Percentiles rank a stretch among this genome's conserved stretches.
phyloP scores from a whole-genome alignment of 1,140 invertebrate species.

The Probaryconus sp. region DNA sequence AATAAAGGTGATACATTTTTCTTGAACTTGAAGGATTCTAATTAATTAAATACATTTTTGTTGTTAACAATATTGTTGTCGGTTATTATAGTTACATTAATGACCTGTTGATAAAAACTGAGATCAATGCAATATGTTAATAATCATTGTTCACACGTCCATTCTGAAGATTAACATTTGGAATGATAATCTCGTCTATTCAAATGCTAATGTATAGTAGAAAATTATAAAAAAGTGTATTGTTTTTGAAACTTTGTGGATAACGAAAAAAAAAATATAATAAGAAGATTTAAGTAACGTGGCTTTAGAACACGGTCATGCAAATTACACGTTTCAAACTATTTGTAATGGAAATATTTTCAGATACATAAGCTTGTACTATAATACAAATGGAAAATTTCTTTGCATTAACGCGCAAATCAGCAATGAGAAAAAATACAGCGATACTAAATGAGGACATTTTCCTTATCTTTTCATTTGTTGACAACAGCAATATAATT shows the following conservation, averaged over 20 bases:
- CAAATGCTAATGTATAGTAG: constrained; percentile 50
- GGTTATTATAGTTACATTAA: constrained; percentile 50
- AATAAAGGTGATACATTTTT: no score
- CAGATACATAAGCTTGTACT: constrained; percentile 43
- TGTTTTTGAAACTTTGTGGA: constrained; percentile 38
- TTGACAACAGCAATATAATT: constrained; percentile 44
- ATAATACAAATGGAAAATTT: constrained; percentile 60
- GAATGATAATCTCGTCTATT: constrained; percentile 48
- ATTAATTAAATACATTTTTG: no score
- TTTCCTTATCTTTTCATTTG: constrained; percentile 53
- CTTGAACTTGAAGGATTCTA: no score
- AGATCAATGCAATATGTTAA: constrained; percentile 60
- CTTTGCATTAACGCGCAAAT: constrained; percentile 55
- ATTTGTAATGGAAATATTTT: constrained; percentile 58
- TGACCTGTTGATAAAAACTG: constrained; percentile 47
- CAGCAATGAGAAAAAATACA: constrained; percentile 42
- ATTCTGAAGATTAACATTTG: constrained; percentile 44
- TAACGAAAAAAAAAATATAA: constrained; percentile 42
- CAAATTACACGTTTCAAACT: constrained; percentile 42
- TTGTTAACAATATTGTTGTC: constrained; percentile 49
- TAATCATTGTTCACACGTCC: constrained; percentile 56
- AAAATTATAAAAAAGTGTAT: constrained; percentile 38
- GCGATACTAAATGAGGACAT: constrained; percentile 59
- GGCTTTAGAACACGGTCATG: constrained; percentile 34
- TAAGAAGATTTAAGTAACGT: constrained; percentile 33